A percentile compares a stretch with the other conserved stretches of the same genome.
phyloP scores from a whole-genome alignment of 2,888 invertebrate species.

The Macropis europaea region DNA sequence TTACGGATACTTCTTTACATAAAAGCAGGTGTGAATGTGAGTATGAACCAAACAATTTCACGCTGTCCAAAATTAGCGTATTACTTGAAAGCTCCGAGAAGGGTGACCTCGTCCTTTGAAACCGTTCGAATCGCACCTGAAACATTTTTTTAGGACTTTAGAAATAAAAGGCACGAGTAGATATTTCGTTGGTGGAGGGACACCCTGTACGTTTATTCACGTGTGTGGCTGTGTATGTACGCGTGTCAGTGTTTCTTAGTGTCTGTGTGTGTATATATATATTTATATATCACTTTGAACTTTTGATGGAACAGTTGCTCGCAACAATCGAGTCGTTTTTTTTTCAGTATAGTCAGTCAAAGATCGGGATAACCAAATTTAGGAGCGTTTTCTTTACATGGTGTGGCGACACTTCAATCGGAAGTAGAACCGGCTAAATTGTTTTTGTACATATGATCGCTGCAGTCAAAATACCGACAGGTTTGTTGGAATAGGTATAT shows the following conservation, averaged over 20 bases:
- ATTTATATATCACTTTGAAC: constrained; percentile 30
- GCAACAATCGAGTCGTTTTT: constrained; percentile 17
- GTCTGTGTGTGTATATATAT: background rate
- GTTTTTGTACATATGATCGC: constrained; percentile 45
- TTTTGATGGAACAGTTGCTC: constrained; percentile 26
- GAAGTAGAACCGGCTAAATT: constrained; percentile 34
- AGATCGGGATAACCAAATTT: constrained; percentile 42
- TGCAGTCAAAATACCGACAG: constrained; percentile 50
- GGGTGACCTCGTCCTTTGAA: too few species aligned
- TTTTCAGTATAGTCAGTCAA: constrained; percentile 17
- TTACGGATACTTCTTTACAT: too few species aligned
- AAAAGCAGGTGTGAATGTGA: too few species aligned
- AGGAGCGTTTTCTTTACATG: constrained; percentile 25
- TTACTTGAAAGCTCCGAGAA: too few species aligned
- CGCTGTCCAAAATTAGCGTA: too few species aligned
- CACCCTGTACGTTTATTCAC: background rate
- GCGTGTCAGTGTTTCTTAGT: too few species aligned
- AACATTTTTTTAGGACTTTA: too few species aligned
- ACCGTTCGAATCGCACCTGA: too few species aligned
- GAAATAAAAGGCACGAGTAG: too few species aligned
- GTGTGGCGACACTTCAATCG: constrained; percentile 22
- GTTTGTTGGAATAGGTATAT: constrained; percentile 64
- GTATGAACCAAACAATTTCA: too few species aligned
- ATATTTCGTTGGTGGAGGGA: too few species aligned
- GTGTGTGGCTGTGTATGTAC: constrained; percentile 1